Evolutionary conservation across 2,888 invertebrate species (phyloP).

Genomic region (Idaea aversata): DNA sequence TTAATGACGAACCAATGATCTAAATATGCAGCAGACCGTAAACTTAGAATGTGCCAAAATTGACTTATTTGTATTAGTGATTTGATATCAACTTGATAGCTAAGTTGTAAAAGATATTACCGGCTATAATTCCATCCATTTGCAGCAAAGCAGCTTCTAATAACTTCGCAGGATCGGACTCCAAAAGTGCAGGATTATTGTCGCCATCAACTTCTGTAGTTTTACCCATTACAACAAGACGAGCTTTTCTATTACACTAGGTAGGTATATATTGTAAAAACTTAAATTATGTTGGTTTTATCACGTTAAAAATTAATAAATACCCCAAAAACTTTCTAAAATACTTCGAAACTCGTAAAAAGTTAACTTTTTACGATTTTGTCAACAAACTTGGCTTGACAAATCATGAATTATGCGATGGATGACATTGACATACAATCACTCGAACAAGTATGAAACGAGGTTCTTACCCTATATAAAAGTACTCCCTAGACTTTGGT

Average conservation of each 20-base stretch:
- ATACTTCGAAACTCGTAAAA: conserved; percentile 37
- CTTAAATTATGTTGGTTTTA: background rate
- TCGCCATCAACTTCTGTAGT: conserved; percentile 72
- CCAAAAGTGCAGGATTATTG: conserved; percentile 77
- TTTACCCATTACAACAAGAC: conserved; percentile 66
- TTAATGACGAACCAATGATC: conserved; percentile 37
- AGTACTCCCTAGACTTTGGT: no score
- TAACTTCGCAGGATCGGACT: conserved; percentile 92
- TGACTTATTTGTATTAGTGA: conserved; percentile 9
- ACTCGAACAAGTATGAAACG: background rate
- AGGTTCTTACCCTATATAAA: background rate
- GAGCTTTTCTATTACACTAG: conserved; percentile 8
- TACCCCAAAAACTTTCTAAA: conserved; percentile 18
- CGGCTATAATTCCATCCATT: conserved; percentile 94
- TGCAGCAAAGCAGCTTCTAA: conserved; percentile 92
- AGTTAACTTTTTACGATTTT: conserved; percentile 48
- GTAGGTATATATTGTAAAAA: conserved; percentile 12
- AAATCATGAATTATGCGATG: conserved; percentile 13
- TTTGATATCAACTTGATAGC: background rate
- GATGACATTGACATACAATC: conserved; percentile 16
- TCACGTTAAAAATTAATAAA: conserved; percentile 11
- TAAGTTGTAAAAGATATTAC: conserved; percentile 56
- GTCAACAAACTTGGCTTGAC: conserved; percentile 62
- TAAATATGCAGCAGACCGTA: conserved; percentile 50
- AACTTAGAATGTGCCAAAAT: conserved; percentile 14